Evolutionary conservation across 2,888 invertebrate species (phyloP), one percentile per base, ranked within the genome.

Genomic region (Eupithecia insigniata): DNA sequence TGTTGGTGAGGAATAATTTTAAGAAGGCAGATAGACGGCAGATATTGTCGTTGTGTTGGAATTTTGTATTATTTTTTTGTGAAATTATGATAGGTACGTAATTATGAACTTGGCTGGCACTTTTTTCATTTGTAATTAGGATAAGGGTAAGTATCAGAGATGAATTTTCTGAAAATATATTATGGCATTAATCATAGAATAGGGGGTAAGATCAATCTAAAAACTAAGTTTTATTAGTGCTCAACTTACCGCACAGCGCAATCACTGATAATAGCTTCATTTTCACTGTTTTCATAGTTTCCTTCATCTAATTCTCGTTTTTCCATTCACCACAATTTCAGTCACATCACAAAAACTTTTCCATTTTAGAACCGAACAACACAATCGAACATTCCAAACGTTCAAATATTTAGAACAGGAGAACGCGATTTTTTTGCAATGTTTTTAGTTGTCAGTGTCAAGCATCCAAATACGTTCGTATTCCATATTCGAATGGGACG

Each of bases 181-280:
- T 10, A 51, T 51, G 16, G 8, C 46, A 22, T 46, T 22, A 46
- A 46, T 10, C 10, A 46, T 46, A n/a, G 46, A 46, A 46, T 2
- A 46, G 22, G n/a, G n/a, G 26, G 3, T 10, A 22, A 51, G 51
- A 46, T 12, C 3, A 10, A 22, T 55, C 26, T 14, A 14, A 26
- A 55, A 55, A 3, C 12, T 10, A 26, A 55, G 4, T 55, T 55
- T 55, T 55, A 26, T 55, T 55, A 30, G 18, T 60, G 7, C 43
- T 67, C 2, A 28, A 68, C 93, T 92, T 84, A 93, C 93, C 93
- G 83, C 90, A 93, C 67, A 93, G 84, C 69, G 89, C 85, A 80
- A 93, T 87, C 61, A 93, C 77, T 71, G 86, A 83, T 76, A 92
- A 84, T 76, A 91, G 80, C 90, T 90, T 93, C 93, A 93, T 91